These are phyloP conservation scores for Pristionchus fissidentatus DNA, from an alignment of 2,888 invertebrate species.

Conservation along the genomic window DNA sequence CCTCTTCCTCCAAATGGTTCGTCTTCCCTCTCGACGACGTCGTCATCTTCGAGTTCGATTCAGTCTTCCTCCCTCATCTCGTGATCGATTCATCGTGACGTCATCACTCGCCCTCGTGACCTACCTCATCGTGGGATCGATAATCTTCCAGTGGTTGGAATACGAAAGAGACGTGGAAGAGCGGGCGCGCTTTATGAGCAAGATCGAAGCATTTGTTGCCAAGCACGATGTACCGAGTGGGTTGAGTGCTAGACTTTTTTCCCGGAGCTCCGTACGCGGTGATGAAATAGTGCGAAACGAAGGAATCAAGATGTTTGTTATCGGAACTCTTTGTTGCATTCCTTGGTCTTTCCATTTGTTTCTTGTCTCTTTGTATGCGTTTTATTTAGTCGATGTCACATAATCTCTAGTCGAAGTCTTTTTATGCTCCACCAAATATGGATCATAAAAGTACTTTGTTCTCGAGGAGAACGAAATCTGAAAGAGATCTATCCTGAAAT, in stretches of 20 bases:
- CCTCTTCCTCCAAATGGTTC: neutral
- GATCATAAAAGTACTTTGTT: too few species aligned
- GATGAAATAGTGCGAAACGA: too few species aligned
- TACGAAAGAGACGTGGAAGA: neutral
- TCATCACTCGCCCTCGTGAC: neutral
- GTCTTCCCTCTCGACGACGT: neutral
- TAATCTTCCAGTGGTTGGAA: conserved; percentile 33
- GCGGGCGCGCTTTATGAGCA: neutral
- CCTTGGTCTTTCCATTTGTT: neutral
- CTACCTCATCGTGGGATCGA: conserved; percentile 4
- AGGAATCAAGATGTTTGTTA: too few species aligned
- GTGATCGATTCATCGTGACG: conserved; percentile 16
- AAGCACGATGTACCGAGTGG: neutral
- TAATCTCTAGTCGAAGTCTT: too few species aligned
- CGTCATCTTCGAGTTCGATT: neutral
- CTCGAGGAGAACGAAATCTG: too few species aligned
- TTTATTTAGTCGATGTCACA: too few species aligned
- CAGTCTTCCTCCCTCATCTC: neutral
- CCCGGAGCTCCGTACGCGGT: neutral
- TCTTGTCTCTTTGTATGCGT: neutral
- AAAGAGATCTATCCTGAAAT: too few species aligned
- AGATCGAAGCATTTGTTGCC: neutral
- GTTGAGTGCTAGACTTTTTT: too few species aligned
- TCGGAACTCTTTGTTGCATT: neutral
- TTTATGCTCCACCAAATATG: too few species aligned